Conservation (phyloP, 2,888 invertebrate species). For the Lysandra coridon region DNA sequence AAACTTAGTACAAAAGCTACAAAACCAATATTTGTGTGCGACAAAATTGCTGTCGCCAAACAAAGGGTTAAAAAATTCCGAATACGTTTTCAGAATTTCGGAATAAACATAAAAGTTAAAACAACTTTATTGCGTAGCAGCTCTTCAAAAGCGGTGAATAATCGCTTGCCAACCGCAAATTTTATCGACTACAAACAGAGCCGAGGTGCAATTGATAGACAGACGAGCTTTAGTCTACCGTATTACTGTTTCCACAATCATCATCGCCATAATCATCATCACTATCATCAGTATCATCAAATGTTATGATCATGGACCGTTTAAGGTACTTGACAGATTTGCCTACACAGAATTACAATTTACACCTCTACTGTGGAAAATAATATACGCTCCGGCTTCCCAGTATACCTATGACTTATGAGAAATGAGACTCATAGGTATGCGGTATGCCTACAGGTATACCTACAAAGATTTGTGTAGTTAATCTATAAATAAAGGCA, state of each 20-base stretch:
- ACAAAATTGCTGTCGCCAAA: not conserved
- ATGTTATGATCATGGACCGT: too few species aligned
- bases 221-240: not conserved
- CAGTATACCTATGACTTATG: too few species aligned
- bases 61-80: not conserved
- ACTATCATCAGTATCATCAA: too few species aligned
- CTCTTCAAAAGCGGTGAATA: conserved; percentile 1
- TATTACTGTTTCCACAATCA: not conserved
- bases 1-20: not conserved
- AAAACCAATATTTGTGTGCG: not conserved
- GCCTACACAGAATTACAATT: too few species aligned
- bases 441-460: too few species aligned
- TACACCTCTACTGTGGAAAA: too few species aligned
- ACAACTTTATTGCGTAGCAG: not conserved
- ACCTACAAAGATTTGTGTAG: too few species aligned
- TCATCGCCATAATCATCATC: not conserved
- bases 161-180: conserved; percentile 12
- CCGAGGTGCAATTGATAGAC: not conserved
- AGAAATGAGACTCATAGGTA: too few species aligned
- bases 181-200: not conserved
- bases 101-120: not conserved
- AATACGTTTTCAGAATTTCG: not conserved
- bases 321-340: too few species aligned
- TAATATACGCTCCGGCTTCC: too few species aligned
- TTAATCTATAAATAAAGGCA: too few species aligned